A percentile compares a stretch with the other conserved stretches of the same genome.
phyloP scores from a whole-genome alignment of 2,888 invertebrate genomes.

The Frankliniella fusca region DNA sequence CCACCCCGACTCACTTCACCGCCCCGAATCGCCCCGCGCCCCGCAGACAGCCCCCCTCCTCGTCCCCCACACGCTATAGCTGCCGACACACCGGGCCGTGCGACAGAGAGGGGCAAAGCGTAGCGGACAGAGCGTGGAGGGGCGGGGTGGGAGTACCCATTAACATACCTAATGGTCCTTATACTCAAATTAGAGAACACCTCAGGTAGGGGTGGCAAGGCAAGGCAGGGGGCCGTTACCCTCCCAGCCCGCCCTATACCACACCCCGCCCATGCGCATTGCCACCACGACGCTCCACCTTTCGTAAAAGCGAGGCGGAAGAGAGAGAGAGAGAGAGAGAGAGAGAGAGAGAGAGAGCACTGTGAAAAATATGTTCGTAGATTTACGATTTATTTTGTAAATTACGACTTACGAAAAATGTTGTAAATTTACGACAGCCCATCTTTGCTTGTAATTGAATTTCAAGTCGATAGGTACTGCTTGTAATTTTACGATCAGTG shows the following conservation, averaged over 20 bases:
- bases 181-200: conserved; percentile 20
- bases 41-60: too few species aligned
- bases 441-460: too few species aligned
- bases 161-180: conserved; percentile 21
- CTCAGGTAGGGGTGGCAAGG: background rate
- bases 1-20: too few species aligned
- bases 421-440: too few species aligned
- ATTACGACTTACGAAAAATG: too few species aligned
- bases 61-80: background rate
- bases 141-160: conserved; percentile 3
- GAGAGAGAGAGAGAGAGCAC: background rate
- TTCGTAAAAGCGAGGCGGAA: background rate
- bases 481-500: too few species aligned
- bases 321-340: background rate
- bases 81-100: background rate
- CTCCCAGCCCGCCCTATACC: background rate
- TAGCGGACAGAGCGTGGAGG: too few species aligned
- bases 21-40: too few species aligned
- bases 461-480: too few species aligned
- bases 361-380: too few species aligned
- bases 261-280: background rate
- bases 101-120: background rate
- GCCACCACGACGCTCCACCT: background rate
- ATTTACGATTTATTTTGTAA: too few species aligned
- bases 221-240: background rate